Base-by-base conservation (phyloP, 1,140 invertebrate genomes). In the Geopemphigus sp. region DNA sequence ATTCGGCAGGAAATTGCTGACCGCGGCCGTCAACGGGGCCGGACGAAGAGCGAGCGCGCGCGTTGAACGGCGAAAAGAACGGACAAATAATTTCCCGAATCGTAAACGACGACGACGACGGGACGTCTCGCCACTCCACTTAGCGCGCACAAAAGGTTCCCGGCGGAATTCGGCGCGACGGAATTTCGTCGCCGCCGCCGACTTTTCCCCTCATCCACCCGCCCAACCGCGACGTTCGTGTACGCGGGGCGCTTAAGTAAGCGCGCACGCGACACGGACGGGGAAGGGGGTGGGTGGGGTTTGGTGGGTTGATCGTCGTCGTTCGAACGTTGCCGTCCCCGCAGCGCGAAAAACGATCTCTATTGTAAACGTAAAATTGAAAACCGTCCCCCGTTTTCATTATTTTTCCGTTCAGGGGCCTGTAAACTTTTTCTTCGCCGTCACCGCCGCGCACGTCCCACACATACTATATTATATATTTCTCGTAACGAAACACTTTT, bases 321-420 rank as follows among this genome's bases (percentile, higher is more conserved):
- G 32, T 39, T 8, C 3, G 32, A 39, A 39, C 3, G 32, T 39
- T 39, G 32, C 32, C n/a, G 73, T n/a, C n/a, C 73, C 73, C 54
- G 74, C 39, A 56, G 56, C 57, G 74, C 74, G 74, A 61, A 63
- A 78, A 78, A 78, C 74, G 74, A 78, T 78, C 54, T 50, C 74
- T 39, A 78, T 78, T 78, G 74, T 78, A 63, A 61, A 61, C 54
- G 54, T 12, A 61, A 78, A 78, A 78, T 78, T 63, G 74, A 78
- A 78, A 78, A 78, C 72, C 24, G 22, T 63, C n/a, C 24, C 32
- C 32, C 3, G 32, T 24, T n/a, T 2, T 17, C 47, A 22, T 70
- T 47, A n/a, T 63, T 12, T 39, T 32, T 22, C 54, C 32, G 32
- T 3, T 39, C 32, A 8, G 3, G 5, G n/a, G 3, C 39, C n/a